Evolutionary conservation across 2,888 invertebrate species (phyloP), one percentile per base, ranked within the genome.

Genomic region (Bhutanitis thaidina): DNA sequence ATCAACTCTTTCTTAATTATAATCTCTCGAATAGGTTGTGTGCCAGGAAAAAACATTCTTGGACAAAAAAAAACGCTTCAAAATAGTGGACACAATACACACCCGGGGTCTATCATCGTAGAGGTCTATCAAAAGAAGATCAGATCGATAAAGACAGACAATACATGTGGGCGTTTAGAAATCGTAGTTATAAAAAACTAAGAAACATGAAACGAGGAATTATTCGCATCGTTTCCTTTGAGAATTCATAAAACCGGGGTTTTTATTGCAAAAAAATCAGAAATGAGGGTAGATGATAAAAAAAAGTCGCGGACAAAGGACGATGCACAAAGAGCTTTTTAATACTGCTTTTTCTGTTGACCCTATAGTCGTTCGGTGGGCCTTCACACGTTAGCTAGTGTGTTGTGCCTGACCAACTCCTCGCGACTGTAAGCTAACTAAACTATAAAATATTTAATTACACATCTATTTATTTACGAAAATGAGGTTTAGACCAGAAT

Each of bases 181-280:
- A 81, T 71, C 73, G 68, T 64, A 62, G 58, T 56, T 52, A 59
- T 60, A 69, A 75, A 73, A 83, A 80, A 74, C 71, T 72, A 71
- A 76, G 87, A 82, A 89, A 89, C 84, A 81, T 77, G 87, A 89
- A 87, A 84, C 88, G 82, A 73, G 77, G 84, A 87, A 89, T 89
- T 88, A 89, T 88, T 89, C 84, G 89, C 89, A 82, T 88, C 86
- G 86, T 80, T 82, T 85, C 86, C 75, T 85, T 82, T 80, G 77
- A 85, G 75, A 79, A 82, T 71, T 78, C 80, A 83, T 82, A 87
- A 78, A 85, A 83, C 72, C 63, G 71, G 78, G 81, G 85, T 87
- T 86, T 86, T 85, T 73, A 62, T 72, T 77, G 85, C 84, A 86
- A 86, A 89, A 63, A 87, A 88, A 83, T 67, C 66, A 74, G 74